A percentile compares a stretch with the other conserved stretches of the same genome.
Conservation (phyloP, 92 coral and sea anemone genomes). For the Scolanthus callimorphus region DNA sequence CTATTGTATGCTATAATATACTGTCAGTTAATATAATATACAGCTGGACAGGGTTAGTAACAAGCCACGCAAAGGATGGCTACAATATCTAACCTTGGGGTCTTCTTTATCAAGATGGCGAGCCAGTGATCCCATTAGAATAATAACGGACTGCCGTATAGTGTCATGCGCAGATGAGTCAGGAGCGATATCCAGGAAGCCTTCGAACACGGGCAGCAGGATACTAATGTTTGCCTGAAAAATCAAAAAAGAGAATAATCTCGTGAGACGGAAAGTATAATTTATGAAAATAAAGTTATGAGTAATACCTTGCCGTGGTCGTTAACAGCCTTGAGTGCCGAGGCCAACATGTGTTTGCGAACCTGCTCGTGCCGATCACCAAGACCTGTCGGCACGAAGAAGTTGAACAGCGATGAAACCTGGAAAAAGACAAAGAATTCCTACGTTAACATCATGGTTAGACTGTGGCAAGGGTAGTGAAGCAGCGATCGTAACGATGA, state of each 20-base stretch:
- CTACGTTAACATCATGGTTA: no score
- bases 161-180: constrained; percentile 90
- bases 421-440: constrained; percentile 10
- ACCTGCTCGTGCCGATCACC: constrained; percentile 88
- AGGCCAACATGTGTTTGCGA: constrained; percentile 78
- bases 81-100: constrained; percentile 66
- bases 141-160: constrained; percentile 90
- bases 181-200: constrained; percentile 85
- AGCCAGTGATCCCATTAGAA: constrained; percentile 93
- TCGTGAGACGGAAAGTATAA: no score
- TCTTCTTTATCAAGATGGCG: constrained; percentile 94
- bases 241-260: no score
- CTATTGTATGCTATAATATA: no score
- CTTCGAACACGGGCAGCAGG: constrained; percentile 85
- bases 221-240: constrained; percentile 67
- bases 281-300: no score
- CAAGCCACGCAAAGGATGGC: no score
- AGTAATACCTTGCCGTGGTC: constrained; percentile 98
- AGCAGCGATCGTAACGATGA: no score
- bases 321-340: constrained; percentile 85
- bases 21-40: no score
- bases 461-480: no score
- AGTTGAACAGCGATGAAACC: constrained; percentile 78
- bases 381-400: constrained; percentile 93
- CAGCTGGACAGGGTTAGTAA: no score